Percentiles rank a stretch among this genome's conserved stretches.
These are phyloP conservation scores for Delphinapterus leucas DNA, from an alignment of 2,113 vertebrate genomes.

Conservation along the genomic window DNA sequence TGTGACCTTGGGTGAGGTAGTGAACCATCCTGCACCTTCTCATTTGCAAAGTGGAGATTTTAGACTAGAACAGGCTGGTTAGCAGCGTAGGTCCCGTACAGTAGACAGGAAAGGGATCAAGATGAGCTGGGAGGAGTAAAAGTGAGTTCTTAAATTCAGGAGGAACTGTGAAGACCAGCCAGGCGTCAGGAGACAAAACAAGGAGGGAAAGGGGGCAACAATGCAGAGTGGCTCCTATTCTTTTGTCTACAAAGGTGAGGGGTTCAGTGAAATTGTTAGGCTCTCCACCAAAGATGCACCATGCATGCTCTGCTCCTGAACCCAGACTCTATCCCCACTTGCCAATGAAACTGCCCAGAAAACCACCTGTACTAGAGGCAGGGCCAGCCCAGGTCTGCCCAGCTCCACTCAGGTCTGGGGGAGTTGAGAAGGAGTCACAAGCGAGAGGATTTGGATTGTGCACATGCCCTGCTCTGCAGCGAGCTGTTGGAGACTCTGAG, in stretches of 20 bases:
- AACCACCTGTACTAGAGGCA: not conserved
- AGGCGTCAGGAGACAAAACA: not conserved
- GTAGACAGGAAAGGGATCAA: not conserved
- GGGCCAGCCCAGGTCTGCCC: not conserved
- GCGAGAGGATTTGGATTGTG: not conserved
- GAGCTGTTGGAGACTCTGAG: too few species aligned
- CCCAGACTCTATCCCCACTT: not conserved
- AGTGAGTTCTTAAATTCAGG: not conserved
- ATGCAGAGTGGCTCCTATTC: not conserved
- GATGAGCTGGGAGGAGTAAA: not conserved
- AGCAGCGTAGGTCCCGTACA: not conserved
- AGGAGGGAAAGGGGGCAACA: not conserved
- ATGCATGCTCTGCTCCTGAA: not conserved
- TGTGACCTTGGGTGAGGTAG: not conserved
- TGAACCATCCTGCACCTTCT: not conserved
- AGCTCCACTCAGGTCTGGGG: not conserved
- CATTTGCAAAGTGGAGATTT: not conserved
- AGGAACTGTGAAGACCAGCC: not conserved
- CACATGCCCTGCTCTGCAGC: not conserved
- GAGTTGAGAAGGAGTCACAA: not conserved
- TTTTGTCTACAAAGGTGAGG: not conserved
- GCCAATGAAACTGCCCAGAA: not conserved
- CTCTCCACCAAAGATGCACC: not conserved
- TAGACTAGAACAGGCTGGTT: not conserved
- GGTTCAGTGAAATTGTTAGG: not conserved